These are phyloP conservation scores for Grapholita molesta DNA, from an alignment of 1,140 invertebrate species.

Conservation along the genomic window DNA sequence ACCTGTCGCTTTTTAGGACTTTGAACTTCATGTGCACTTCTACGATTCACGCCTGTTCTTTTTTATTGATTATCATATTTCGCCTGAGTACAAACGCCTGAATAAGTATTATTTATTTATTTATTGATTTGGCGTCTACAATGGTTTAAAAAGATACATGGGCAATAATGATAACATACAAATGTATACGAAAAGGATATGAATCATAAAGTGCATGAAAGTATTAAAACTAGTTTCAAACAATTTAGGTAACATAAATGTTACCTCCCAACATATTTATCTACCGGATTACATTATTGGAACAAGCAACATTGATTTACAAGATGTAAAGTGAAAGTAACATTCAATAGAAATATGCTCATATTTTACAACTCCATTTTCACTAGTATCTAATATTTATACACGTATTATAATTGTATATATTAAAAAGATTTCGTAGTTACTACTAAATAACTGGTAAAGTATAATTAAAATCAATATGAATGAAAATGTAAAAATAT, in stretches of 20 bases:
- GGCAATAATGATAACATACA: too few relatives aligned
- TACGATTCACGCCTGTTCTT: neutral
- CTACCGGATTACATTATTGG: neutral
- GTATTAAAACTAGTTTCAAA: neutral
- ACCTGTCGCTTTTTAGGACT: neutral
- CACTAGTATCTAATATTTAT: neutral
- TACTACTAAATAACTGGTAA: neutral
- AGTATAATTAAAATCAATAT: neutral
- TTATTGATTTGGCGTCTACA: too few relatives aligned
- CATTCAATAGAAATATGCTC: neutral
- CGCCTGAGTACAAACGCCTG: too few relatives aligned
- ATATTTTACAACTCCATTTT: neutral
- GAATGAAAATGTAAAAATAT: neutral
- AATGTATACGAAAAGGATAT: neutral
- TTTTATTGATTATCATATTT: too few relatives aligned
- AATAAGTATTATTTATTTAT: too few relatives aligned
- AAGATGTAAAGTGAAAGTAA: neutral
- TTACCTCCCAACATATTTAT: neutral
- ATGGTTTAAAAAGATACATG: too few relatives aligned
- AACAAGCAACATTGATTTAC: neutral
- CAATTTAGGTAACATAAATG: neutral
- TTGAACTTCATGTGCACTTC: neutral
- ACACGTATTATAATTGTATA: neutral
- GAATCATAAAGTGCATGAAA: neutral
- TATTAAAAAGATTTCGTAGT: neutral